phyloP scores from a whole-genome alignment of 2,888 invertebrate species.

The Himalopsyche tibetana region DNA sequence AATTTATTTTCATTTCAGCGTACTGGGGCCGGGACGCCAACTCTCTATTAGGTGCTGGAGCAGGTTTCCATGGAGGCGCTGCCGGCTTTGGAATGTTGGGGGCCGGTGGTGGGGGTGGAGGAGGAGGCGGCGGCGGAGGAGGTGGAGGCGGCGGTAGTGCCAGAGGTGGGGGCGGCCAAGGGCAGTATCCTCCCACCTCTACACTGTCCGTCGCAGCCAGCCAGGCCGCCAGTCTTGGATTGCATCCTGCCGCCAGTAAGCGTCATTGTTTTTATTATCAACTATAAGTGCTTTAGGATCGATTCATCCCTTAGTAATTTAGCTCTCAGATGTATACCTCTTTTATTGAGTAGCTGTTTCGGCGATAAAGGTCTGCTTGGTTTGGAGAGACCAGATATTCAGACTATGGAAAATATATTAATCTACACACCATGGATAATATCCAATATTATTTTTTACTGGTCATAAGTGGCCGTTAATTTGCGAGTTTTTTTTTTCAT shows the following conservation, averaged over 20 bases:
- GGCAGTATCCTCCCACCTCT: slow-evolving; percentile 78
- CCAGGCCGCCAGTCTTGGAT: slow-evolving; percentile 89
- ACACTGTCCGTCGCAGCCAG: slow-evolving; percentile 90
- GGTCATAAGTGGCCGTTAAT: no score
- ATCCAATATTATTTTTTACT: no score
- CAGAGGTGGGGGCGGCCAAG: slow-evolving; percentile 75
- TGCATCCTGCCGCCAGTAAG: slow-evolving; percentile 85
- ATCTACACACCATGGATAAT: no score
- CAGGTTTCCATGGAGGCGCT: slow-evolving; percentile 71
- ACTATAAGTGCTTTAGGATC: not conserved
- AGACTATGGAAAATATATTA: no score
- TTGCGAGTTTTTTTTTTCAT: no score
- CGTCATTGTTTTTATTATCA: slow-evolving; percentile 65
- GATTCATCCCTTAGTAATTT: not conserved
- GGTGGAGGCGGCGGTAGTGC: slow-evolving; percentile 75
- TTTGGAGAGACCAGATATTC: no score
- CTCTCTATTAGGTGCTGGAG: slow-evolving; percentile 67
- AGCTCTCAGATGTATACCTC: not conserved
- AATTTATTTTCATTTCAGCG: slow-evolving; percentile 76
- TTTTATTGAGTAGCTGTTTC: not conserved
- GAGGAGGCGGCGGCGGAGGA: slow-evolving; percentile 73
- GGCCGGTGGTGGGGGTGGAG: slow-evolving; percentile 67
- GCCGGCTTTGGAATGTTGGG: slow-evolving; percentile 71
- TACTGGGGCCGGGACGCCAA: slow-evolving; percentile 86
- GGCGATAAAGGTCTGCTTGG: no score